Conservation (phyloP, 1,140 invertebrate genomes). For the Rhagoletis pomonella region DNA sequence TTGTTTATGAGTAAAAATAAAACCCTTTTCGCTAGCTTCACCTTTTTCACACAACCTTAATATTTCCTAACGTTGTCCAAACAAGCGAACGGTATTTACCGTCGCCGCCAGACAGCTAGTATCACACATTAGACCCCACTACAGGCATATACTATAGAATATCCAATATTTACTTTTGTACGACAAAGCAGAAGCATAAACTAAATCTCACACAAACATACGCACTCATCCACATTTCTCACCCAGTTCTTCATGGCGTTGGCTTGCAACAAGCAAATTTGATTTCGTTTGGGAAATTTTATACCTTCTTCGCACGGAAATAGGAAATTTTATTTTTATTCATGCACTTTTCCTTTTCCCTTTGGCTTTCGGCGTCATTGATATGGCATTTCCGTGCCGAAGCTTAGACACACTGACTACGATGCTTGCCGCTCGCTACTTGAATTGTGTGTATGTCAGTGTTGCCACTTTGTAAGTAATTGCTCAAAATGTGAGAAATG, state of each 20-base stretch:
- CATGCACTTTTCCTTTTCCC: constrained; percentile 8
- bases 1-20: neutral
- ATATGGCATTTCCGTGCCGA: constrained; percentile 34
- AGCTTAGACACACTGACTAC: constrained; percentile 5
- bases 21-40: neutral
- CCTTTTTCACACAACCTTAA: neutral
- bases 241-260: neutral
- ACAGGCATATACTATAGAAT: neutral
- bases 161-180: constrained; percentile 27
- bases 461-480: neutral
- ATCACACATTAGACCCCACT: neutral
- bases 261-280: constrained; percentile 40
- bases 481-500: no score
- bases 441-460: neutral
- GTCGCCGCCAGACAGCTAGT: neutral
- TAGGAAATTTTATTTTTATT: constrained; percentile 46
- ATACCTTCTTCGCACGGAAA: constrained; percentile 47
- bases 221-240: no score
- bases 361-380: constrained; percentile 33
- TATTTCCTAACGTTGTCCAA: neutral
- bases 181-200: neutral
- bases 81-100: constrained; percentile 7
- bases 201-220: neutral
- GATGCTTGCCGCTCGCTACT: neutral
- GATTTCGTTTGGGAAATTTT: constrained; percentile 44